phyloP scores from a whole-genome alignment of 2,888 invertebrate species.

The Stratiomys singularior region DNA sequence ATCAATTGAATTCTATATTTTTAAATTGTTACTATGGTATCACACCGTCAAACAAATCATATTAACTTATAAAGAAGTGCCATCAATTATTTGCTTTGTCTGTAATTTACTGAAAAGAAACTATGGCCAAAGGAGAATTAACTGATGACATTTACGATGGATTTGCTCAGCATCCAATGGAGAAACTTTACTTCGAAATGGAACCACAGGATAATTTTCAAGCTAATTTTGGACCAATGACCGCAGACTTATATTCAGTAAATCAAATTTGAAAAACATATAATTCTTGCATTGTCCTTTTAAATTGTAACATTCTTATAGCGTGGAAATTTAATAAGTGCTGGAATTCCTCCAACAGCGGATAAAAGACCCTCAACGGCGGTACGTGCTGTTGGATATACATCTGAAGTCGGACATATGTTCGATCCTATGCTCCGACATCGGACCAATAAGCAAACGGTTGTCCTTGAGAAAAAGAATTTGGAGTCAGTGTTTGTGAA shows the following conservation, averaged over 20 bases:
- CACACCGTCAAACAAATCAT: too few species aligned
- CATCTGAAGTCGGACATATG: slow-evolving; percentile 73
- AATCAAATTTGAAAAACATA: neutral
- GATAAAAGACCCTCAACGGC: slow-evolving; percentile 91
- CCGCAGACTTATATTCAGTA: slow-evolving; percentile 44
- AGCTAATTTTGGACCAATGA: slow-evolving; percentile 32
- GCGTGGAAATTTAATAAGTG: slow-evolving; percentile 31
- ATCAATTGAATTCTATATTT: too few species aligned
- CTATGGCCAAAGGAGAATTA: slow-evolving; percentile 25
- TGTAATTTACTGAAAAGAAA: neutral
- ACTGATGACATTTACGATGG: slow-evolving; percentile 45
- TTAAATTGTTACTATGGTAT: too few species aligned
- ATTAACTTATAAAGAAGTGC: too few species aligned
- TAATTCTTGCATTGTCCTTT: neutral
- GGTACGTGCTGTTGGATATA: slow-evolving; percentile 95
- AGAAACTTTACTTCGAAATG: slow-evolving; percentile 46
- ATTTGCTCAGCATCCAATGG: slow-evolving; percentile 42
- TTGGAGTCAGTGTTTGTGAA: slow-evolving; percentile 49
- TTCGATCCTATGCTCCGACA: slow-evolving; percentile 84
- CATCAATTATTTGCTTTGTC: too few species aligned
- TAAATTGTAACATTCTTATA: neutral
- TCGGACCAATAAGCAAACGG: slow-evolving; percentile 66
- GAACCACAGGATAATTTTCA: slow-evolving; percentile 36
- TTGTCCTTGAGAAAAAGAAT: slow-evolving; percentile 73
- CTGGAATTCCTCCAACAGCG: slow-evolving; percentile 42